Percentiles rank a stretch among this genome's conserved stretches.
These are phyloP conservation scores for Erebia palarica DNA, from an alignment of 2,888 invertebrate species.

Conservation along the genomic window DNA sequence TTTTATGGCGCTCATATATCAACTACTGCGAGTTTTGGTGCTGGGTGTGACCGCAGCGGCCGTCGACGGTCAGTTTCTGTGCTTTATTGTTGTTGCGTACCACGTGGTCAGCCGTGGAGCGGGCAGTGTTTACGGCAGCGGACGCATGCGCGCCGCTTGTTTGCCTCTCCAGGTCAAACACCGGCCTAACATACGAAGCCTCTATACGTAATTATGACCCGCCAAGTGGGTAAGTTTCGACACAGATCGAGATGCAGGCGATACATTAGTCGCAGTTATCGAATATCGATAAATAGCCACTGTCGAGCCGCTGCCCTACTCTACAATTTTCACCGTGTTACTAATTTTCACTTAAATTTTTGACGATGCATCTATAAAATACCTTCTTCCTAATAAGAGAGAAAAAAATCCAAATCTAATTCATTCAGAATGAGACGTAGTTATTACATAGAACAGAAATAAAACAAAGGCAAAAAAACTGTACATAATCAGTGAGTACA, in stretches of 20 bases:
- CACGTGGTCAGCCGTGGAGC: conserved; percentile 67
- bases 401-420: not conserved
- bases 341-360: conserved; percentile 3
- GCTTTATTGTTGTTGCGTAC: conserved; percentile 51
- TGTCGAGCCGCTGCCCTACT: not conserved
- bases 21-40: conserved; percentile 85
- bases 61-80: conserved; percentile 70
- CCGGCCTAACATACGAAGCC: conserved; percentile 74
- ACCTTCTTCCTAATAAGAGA: not conserved
- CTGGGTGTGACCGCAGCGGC: conserved; percentile 78
- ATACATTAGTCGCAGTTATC: conserved; percentile 39
- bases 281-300: conserved; percentile 36
- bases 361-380: not conserved
- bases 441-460: not conserved
- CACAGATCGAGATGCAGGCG: conserved; percentile 51
- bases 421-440: not conserved
- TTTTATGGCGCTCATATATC: conserved; percentile 89
- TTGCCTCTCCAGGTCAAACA: conserved; percentile 76
- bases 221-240: conserved; percentile 62
- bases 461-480: conserved; percentile 29
- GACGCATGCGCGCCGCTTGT: conserved; percentile 76
- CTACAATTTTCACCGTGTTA: conserved; percentile 6
- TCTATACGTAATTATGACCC: conserved; percentile 60
- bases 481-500: conserved; percentile 40
- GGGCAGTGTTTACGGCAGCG: conserved; percentile 72